Evolutionary conservation across 1,140 invertebrate genomes (phyloP).

Genomic region (Neodiprion pinetum): DNA sequence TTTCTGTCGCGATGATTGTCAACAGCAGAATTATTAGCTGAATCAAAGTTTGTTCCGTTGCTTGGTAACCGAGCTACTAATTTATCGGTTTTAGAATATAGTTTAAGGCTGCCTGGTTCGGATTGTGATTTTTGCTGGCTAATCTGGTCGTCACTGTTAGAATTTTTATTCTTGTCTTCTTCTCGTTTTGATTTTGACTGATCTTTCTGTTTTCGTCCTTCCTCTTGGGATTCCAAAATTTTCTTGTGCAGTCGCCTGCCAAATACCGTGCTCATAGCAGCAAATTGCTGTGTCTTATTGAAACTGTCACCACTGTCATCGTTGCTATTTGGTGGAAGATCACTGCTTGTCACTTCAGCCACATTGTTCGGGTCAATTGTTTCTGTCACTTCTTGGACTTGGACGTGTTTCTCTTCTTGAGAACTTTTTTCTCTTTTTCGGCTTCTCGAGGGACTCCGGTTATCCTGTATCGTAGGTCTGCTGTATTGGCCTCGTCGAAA

Average conservation of each 20-base stretch:
- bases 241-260: slow-evolving; percentile 45
- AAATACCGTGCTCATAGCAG: slow-evolving; percentile 41
- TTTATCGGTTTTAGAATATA: too few relatives aligned
- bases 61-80: too few relatives aligned
- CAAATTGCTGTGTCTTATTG: slow-evolving; percentile 26
- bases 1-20: not conserved
- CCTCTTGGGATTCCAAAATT: slow-evolving; percentile 35
- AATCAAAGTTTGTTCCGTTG: not conserved
- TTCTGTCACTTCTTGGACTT: not conserved
- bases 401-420: not conserved
- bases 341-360: not conserved
- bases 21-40: not conserved
- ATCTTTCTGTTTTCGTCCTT: slow-evolving; percentile 18
- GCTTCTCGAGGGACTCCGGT: not conserved
- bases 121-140: too few relatives aligned
- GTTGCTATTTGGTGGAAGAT: not conserved
- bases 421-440: not conserved
- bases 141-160: too few relatives aligned
- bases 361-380: not conserved
- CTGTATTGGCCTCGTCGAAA: slow-evolving; percentile 39
- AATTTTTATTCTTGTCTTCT: not conserved
- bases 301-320: slow-evolving; percentile 23
- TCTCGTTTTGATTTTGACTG: not conserved
- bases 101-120: too few relatives aligned
- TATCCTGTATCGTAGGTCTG: not conserved